These are phyloP conservation scores for Apostichopus japonicus DNA, from an alignment of 35 echinoderm and acorn worm genomes.

Conservation along the genomic window DNA sequence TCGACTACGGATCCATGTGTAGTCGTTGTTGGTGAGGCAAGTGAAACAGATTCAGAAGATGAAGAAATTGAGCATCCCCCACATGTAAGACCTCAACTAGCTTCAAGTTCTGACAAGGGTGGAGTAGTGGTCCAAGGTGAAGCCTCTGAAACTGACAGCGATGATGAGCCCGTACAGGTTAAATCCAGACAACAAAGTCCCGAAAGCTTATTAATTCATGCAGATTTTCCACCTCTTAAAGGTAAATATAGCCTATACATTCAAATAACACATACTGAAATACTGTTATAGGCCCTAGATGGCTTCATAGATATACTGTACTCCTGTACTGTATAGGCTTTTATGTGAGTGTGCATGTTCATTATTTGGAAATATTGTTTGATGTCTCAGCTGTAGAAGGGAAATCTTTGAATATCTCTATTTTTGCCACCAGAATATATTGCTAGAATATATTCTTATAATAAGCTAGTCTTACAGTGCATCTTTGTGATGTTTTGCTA, in stretches of 20 bases:
- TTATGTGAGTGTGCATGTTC: no score
- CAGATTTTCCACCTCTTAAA: constrained; percentile 40
- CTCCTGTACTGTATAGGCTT: no score
- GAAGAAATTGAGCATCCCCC: background rate
- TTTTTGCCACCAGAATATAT: no score
- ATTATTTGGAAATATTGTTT: no score
- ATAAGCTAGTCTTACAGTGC: no score
- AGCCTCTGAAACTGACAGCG: constrained; percentile 55
- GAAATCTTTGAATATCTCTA: no score
- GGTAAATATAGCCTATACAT: background rate
- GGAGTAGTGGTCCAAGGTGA: constrained; percentile 37
- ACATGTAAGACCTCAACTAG: background rate
- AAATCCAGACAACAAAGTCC: background rate
- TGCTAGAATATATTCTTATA: no score
- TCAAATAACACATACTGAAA: no score
- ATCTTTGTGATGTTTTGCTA: no score
- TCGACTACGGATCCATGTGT: background rate
- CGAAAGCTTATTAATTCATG: constrained; percentile 4
- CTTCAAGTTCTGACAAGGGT: background rate
- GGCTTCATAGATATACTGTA: no score
- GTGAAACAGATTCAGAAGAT: constrained; percentile 57
- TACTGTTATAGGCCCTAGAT: no score
- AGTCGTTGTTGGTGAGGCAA: constrained; percentile 47
- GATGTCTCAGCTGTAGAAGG: no score
- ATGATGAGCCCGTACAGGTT: background rate